These are phyloP conservation scores for Pempheris klunzingeri DNA, from an alignment of 2,797 vertebrate species.

Conservation along the genomic window DNA sequence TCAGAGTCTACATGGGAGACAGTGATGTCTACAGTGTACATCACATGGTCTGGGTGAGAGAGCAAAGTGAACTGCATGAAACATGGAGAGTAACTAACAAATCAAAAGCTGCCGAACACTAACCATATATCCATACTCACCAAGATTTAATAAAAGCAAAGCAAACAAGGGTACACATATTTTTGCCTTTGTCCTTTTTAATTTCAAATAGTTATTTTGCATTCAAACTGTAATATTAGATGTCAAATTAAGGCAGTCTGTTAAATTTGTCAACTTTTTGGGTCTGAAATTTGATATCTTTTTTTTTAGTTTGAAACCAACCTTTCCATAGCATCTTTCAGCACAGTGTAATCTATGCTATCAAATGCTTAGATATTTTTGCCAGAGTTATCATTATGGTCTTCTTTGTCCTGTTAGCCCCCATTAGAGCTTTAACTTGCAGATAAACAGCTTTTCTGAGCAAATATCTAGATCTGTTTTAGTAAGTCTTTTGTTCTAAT, in stretches of 20 bases:
- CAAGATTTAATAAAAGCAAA: background rate
- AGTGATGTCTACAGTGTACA: slow-evolving; percentile 94
- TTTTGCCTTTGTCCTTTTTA: background rate
- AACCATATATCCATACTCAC: background rate
- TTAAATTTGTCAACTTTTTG: background rate
- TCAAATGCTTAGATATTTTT: too few species aligned
- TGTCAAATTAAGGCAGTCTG: background rate
- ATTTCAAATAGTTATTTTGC: background rate
- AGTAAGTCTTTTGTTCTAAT: slow-evolving; percentile 27
- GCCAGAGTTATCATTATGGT: background rate
- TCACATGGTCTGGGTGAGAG: slow-evolving; percentile 94
- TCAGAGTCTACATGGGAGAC: slow-evolving; percentile 95
- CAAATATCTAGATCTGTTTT: background rate
- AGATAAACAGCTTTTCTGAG: background rate
- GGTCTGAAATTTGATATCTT: too few species aligned
- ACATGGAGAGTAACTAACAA: background rate
- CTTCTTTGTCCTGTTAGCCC: too few species aligned
- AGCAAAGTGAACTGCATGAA: background rate
- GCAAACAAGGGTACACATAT: background rate
- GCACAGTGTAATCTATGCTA: background rate
- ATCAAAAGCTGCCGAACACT: background rate
- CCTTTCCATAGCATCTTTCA: background rate
- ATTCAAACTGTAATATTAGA: background rate
- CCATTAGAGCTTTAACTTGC: background rate
- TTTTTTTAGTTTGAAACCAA: too few species aligned